Base-by-base conservation (phyloP, 2,888 invertebrate species). In the Pterostichus niger region DNA sequence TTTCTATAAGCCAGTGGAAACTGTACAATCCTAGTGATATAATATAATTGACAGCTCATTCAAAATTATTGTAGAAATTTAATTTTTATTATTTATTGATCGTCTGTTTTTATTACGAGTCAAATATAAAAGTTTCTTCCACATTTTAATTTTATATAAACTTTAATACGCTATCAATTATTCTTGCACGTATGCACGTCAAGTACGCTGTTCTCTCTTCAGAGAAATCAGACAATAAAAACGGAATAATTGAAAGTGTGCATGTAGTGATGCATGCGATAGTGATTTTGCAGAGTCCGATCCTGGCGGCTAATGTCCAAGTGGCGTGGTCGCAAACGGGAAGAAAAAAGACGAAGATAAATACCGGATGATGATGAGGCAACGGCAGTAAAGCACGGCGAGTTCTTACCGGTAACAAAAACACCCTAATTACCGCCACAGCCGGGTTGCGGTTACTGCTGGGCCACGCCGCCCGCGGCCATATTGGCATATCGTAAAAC, bases 401-500 rank as follows among this genome's bases (percentile, higher is more conserved):
- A 46, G 82, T 73, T 73, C 56, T 54, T 59, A 59, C 82, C 75
- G 82, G 61, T 75, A 82, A 82, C 82, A 82, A 82, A 82, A 82
- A 82, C 82, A 82, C 82, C 82, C 82, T 82, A 82, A 82, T 82
- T 82, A 82, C 82, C 82, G 68, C 44, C 75, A 52, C 17, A 59
- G 54, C 61, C 44, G 15, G 68, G 68, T 76, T 82, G 82, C 46
- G 82, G 82, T 82, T 76, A 73, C 59, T 61, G 33, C 68, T 40
- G 40, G 40, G 40, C 40, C 40, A 17, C 17, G 11, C 56, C 54
- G 81, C 76, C 54, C 17, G 56, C 13, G 77, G 68, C 76, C 76
- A 83, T 77, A 83, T 83, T 76, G 83, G 68, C 83, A 64, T 83
- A 64, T 83, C 83, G 77, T 83, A 83, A 83, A 83, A 76, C 83